These are phyloP conservation scores for Microctenopoma steveboyesi DNA, from an alignment of 2,797 vertebrate genomes.

Conservation along the genomic window DNA sequence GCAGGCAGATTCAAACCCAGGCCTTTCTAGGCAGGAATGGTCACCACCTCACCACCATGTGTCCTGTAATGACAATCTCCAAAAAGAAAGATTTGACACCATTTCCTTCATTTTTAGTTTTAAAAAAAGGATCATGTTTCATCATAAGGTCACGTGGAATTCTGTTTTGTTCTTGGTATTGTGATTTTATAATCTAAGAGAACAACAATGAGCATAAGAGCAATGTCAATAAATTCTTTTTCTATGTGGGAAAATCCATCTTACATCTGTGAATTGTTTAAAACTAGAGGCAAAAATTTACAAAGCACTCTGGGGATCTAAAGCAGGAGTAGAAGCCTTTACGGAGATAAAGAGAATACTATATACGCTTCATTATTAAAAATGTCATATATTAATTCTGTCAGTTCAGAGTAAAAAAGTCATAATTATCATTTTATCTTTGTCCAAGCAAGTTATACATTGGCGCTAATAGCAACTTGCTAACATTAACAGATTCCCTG, in stretches of 20 bases:
- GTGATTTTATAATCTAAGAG: not conserved
- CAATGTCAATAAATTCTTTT: not conserved
- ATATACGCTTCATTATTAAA: too few relatives aligned
- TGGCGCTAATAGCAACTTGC: constrained; percentile 15
- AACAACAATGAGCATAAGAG: not conserved
- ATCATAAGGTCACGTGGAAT: too few relatives aligned
- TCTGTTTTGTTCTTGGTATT: not conserved
- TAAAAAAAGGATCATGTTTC: too few relatives aligned
- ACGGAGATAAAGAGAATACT: too few relatives aligned
- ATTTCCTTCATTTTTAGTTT: too few relatives aligned
- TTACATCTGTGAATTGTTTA: not conserved
- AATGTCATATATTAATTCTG: not conserved
- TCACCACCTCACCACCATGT: too few relatives aligned
- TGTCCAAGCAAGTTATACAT: not conserved
- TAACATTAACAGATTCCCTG: constrained; percentile 35
- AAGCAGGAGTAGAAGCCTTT: not conserved
- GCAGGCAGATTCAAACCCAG: too few relatives aligned
- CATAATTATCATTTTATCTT: not conserved
- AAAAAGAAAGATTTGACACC: too few relatives aligned
- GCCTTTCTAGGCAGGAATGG: too few relatives aligned
- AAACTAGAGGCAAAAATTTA: too few relatives aligned
- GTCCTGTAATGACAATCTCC: too few relatives aligned
- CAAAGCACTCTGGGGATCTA: not conserved
- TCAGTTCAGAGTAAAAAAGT: constrained; percentile 4
- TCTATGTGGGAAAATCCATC: too few relatives aligned